Conservation (phyloP, 2,888 invertebrate genomes). For the Spatulosminthurus flaviceps region DNA sequence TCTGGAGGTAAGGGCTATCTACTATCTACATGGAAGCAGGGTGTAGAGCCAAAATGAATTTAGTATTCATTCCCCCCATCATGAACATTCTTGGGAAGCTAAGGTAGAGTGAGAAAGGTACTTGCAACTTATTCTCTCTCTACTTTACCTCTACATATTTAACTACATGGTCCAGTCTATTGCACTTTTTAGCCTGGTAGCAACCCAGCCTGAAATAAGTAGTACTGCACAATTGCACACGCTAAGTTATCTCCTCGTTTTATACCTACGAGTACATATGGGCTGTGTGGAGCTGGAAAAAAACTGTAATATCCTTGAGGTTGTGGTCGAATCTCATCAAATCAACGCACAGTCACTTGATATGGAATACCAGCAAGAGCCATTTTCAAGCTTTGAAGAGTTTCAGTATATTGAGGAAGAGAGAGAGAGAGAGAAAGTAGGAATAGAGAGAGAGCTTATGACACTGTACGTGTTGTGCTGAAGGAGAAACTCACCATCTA, state of each 20-base stretch:
- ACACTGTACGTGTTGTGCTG: neutral
- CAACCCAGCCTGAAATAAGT: neutral
- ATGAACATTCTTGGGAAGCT: neutral
- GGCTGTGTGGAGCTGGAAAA: too few relatives aligned
- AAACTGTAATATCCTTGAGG: neutral
- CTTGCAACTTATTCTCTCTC: neutral
- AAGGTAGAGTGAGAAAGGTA: neutral
- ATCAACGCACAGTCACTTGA: slow-evolving; percentile 18
- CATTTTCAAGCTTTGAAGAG: slow-evolving; percentile 1
- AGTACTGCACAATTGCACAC: neutral
- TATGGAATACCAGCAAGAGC: neutral
- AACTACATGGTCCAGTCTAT: slow-evolving; percentile 4
- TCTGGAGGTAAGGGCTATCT: too few relatives aligned
- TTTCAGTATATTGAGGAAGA: neutral
- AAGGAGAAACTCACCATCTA: slow-evolving; percentile 31
- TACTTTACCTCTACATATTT: neutral
- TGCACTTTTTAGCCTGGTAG: neutral
- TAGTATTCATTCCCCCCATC: slow-evolving; percentile 18
- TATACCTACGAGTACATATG: too few relatives aligned
- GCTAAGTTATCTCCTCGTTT: too few relatives aligned
- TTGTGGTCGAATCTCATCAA: slow-evolving; percentile 14
- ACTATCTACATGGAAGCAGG: too few relatives aligned
- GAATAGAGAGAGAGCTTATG: too few relatives aligned
- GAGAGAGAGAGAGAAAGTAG: neutral
- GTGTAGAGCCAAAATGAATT: neutral